Evolutionary conservation across 2,888 invertebrate species (phyloP).

Genomic region (Scrobipalpa costella): DNA sequence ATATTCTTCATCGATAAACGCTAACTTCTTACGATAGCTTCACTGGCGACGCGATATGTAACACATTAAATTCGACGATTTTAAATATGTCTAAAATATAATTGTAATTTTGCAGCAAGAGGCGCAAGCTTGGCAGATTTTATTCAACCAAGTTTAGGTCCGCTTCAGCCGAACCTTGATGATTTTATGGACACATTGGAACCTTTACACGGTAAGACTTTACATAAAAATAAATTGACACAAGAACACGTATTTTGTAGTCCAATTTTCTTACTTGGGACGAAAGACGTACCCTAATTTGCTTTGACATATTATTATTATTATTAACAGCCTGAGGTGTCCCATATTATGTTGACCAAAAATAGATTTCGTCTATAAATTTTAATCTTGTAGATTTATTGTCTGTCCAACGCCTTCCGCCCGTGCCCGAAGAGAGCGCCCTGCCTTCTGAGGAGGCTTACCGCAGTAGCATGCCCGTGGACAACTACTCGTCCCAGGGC

Average conservation of each 20-base stretch:
- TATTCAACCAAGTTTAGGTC: constrained; percentile 98
- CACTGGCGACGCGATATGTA: neutral
- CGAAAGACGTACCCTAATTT: too few relatives aligned
- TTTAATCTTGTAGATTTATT: constrained; percentile 58
- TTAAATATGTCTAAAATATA: neutral
- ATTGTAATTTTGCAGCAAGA: constrained; percentile 82
- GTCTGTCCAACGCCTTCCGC: constrained; percentile 75
- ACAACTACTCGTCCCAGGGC: constrained; percentile 59
- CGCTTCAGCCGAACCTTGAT: constrained; percentile 97
- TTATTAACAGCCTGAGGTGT: too few relatives aligned
- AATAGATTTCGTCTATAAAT: too few relatives aligned
- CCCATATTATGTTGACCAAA: too few relatives aligned
- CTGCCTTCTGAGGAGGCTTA: constrained; percentile 76
- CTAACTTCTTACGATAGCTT: neutral
- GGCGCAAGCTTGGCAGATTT: constrained; percentile 96
- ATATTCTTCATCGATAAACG: neutral
- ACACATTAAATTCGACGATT: neutral
- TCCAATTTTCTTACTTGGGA: too few relatives aligned
- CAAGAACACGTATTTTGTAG: too few relatives aligned
- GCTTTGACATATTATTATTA: too few relatives aligned
- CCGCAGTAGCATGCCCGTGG: constrained; percentile 68
- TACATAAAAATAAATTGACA: neutral
- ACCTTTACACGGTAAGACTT: constrained; percentile 86
- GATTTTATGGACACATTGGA: constrained; percentile 96
- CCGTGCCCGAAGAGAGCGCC: constrained; percentile 82